These are phyloP conservation scores for Megaceryle alcyon DNA, from an alignment of 2,797 vertebrate species.

Conservation along the genomic window DNA sequence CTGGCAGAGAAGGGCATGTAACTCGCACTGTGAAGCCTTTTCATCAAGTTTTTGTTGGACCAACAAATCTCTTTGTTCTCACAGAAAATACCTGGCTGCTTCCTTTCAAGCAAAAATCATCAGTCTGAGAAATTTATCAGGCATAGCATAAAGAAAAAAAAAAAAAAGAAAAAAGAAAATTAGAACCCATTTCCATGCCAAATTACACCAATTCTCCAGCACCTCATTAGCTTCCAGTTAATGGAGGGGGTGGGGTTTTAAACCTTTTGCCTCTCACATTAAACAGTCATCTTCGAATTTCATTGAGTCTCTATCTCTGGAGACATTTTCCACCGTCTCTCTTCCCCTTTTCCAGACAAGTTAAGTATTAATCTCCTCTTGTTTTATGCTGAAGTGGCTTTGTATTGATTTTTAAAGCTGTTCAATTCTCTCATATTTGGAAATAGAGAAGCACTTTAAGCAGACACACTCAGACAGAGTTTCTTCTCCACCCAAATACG, in stretches of 20 bases:
- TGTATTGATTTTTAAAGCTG: slow-evolving; percentile 66
- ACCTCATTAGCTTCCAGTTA: slow-evolving; percentile 35
- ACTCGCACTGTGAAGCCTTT: neutral
- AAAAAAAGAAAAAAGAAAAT: neutral
- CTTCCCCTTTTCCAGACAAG: slow-evolving; percentile 18
- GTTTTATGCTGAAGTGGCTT: slow-evolving; percentile 37
- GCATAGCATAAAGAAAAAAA: neutral
- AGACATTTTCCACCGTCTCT: neutral
- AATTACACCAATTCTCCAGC: neutral
- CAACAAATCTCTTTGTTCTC: neutral
- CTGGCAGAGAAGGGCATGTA: neutral
- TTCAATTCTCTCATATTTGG: slow-evolving; percentile 33
- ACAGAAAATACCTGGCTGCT: neutral
- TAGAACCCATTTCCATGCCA: slow-evolving; percentile 2
- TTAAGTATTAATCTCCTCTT: slow-evolving; percentile 58
- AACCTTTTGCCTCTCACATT: slow-evolving; percentile 15
- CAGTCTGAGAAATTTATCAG: neutral
- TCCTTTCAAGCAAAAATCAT: neutral
- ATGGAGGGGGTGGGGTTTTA: neutral
- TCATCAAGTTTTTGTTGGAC: neutral
- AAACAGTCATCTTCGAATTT: slow-evolving; percentile 42
- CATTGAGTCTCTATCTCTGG: slow-evolving; percentile 33
- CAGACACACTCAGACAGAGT: neutral
- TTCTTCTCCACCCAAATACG: neutral
- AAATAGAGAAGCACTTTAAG: slow-evolving; percentile 9